phyloP scores from a whole-genome alignment of 2,113 vertebrate genomes.

The Melanerpes aurifrons region DNA sequence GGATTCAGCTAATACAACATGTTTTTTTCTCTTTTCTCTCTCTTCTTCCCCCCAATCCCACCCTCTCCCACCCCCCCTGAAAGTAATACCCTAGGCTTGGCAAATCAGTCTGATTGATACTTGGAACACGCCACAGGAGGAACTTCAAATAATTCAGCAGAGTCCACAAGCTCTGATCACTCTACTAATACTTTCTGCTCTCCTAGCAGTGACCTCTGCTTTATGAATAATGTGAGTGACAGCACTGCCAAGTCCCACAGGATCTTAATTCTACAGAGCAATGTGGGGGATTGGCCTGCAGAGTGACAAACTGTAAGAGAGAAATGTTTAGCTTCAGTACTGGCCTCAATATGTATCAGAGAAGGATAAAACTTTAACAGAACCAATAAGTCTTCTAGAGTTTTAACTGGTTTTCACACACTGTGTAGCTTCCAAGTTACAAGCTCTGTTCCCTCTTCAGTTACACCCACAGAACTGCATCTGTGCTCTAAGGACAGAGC shows the following conservation, averaged over 20 bases:
- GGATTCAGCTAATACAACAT: background rate
- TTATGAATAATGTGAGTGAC: background rate
- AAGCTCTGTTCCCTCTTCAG: slow-evolving; percentile 7
- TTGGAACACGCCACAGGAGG: background rate
- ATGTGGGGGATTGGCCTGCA: background rate
- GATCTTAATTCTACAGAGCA: background rate
- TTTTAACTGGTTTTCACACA: slow-evolving; percentile 32
- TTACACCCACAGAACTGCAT: slow-evolving; percentile 11
- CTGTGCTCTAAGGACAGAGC: background rate
- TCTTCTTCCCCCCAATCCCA: background rate
- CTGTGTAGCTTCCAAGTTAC: slow-evolving; percentile 18
- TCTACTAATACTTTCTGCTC: slow-evolving; percentile 3
- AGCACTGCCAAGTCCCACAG: background rate
- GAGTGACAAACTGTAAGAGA: background rate
- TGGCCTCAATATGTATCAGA: background rate
- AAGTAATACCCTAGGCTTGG: background rate
- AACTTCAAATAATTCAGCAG: slow-evolving; percentile 12
- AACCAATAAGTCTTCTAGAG: background rate
- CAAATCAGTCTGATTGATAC: background rate
- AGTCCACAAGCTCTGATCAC: slow-evolving; percentile 19
- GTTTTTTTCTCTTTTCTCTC: background rate
- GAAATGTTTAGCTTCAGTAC: background rate
- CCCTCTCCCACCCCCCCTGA: background rate
- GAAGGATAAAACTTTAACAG: slow-evolving; percentile 10
- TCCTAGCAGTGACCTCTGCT: background rate